Conservation (phyloP, 2,888 invertebrate species). For the Himalopsyche kuldschensis region DNA sequence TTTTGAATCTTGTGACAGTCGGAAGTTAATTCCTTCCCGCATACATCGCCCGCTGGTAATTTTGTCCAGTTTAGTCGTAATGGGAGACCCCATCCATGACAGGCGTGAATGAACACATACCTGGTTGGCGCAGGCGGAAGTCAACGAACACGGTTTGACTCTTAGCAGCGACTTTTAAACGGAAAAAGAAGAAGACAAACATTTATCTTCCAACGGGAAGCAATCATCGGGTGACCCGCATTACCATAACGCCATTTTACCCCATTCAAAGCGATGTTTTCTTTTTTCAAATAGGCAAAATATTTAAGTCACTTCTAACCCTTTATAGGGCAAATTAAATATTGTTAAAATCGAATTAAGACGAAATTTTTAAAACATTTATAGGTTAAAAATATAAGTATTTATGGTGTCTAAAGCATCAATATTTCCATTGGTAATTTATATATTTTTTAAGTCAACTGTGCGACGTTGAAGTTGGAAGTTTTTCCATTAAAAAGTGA, state of each 20-base stretch:
- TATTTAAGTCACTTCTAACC: too few relatives aligned
- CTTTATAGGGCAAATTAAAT: too few relatives aligned
- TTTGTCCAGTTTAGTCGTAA: not conserved
- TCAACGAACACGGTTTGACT: constrained; percentile 7
- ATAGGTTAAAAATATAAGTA: too few relatives aligned
- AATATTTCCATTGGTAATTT: too few relatives aligned
- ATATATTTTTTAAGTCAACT: too few relatives aligned
- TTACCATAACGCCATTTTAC: not conserved
- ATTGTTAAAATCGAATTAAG: too few relatives aligned
- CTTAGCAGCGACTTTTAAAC: constrained; percentile 1
- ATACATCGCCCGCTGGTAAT: not conserved
- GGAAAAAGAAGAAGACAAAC: not conserved
- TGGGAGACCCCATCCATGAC: not conserved
- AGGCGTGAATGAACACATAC: not conserved
- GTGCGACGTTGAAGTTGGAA: too few relatives aligned
- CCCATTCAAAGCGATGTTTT: not conserved
- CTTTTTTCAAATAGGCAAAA: too few relatives aligned
- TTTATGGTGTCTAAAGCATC: too few relatives aligned
- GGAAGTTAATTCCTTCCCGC: not conserved
- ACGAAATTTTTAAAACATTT: too few relatives aligned
- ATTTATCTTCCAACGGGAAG: not conserved
- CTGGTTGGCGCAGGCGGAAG: not conserved
- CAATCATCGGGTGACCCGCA: not conserved
- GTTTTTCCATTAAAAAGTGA: too few relatives aligned
- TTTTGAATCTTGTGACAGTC: too few relatives aligned